These are phyloP conservation scores for Smithornis capensis DNA, from an alignment of 2,113 vertebrate genomes.

Conservation along the genomic window DNA sequence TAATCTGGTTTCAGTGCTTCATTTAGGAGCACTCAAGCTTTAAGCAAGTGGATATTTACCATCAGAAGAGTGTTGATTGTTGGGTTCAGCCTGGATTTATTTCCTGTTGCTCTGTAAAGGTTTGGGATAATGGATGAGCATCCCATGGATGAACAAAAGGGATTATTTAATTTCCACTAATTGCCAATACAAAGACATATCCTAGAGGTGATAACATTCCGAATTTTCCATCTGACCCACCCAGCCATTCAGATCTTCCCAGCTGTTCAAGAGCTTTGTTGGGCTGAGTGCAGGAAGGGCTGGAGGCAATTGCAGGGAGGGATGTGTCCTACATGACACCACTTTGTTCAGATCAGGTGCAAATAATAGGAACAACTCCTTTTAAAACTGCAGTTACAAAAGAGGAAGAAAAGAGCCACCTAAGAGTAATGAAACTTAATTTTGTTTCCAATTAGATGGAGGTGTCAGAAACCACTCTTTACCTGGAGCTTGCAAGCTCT, in stretches of 20 bases:
- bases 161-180: neutral
- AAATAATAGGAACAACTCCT: neutral
- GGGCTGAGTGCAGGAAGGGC: neutral
- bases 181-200: neutral
- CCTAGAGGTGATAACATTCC: neutral
- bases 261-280: neutral
- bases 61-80: neutral
- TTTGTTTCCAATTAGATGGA: neutral
- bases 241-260: neutral
- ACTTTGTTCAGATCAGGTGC: neutral
- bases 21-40: neutral
- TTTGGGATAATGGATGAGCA: neutral
- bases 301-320: neutral
- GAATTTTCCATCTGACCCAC: neutral
- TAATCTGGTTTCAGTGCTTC: neutral
- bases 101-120: neutral
- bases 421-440: neutral
- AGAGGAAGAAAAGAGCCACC: accelerated
- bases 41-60: neutral
- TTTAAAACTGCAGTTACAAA: neutral
- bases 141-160: neutral
- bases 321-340: neutral
- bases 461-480: neutral
- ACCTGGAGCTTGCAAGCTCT: neutral
- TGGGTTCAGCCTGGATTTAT: neutral